phyloP scores from a whole-genome alignment of 2,797 vertebrate species.

The Pipistrellus pygmaeus region DNA sequence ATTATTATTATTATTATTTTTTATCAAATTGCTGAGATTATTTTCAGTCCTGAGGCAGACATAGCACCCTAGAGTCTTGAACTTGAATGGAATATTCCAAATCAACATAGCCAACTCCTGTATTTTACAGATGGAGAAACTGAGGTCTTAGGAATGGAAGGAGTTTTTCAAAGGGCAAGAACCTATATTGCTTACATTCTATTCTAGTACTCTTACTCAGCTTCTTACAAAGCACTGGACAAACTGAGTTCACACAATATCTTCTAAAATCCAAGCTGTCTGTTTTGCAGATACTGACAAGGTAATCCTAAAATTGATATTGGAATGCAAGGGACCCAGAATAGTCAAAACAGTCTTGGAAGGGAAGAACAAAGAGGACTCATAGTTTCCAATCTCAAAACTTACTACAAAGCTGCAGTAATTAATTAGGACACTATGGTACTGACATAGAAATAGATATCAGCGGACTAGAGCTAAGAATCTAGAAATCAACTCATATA shows the following conservation, averaged over 20 bases:
- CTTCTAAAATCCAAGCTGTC: not conserved
- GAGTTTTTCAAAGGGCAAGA: not conserved
- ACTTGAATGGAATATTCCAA: not conserved
- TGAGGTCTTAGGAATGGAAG: not conserved
- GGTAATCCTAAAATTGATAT: not conserved
- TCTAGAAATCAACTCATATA: not conserved
- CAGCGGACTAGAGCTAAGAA: not conserved
- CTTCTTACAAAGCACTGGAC: not conserved
- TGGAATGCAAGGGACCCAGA: not conserved
- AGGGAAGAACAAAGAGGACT: not conserved
- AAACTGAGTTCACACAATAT: not conserved
- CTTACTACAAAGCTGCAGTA: not conserved
- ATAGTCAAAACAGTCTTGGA: not conserved
- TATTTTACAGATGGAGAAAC: conserved; percentile 21
- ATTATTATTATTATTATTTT: too few species aligned
- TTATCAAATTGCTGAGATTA: not conserved
- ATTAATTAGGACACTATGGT: not conserved
- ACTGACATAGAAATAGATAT: not conserved
- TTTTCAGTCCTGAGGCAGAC: not conserved
- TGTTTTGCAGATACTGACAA: conserved; percentile 7
- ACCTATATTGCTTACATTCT: not conserved
- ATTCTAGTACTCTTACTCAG: not conserved
- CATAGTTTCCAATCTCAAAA: not conserved
- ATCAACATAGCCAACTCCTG: not conserved
- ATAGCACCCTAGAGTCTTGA: not conserved